Base-by-base conservation (phyloP, 2,113 vertebrate species). In the Gallinago undulata region DNA sequence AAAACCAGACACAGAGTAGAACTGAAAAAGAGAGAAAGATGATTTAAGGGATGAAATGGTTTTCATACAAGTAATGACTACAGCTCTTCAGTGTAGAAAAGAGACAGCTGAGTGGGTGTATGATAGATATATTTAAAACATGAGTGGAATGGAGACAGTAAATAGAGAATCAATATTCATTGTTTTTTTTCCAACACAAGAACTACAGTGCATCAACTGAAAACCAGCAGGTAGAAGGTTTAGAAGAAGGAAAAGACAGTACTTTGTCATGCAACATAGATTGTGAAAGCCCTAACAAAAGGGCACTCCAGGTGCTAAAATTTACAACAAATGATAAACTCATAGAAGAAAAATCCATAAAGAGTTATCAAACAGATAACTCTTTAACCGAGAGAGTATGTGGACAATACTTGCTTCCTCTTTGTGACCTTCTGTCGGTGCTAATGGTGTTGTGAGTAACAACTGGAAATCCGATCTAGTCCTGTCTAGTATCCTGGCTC, bases 121-220 rank as follows among this genome's bases (percentile, higher is more conserved):
- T 66, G 67, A 88, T 9, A 85, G 33, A 92, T 50, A 64, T 76
- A 84, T 93, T 94, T 92, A 92, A 89, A 95, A 62, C 45, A 85
- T 33, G 47, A 85, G 25, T 66, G 33, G 33, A 88, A 86, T 16
- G 7, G 67, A 79, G 59, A 88, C 24, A 77, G 70, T 85, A 93
- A 94, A 90, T 19, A 90, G 21, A 85, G 39, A 91, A 76, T 69
- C 35, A 63, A 53, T 59, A 70, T 70, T 80, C 13, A 39, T 45
- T 68, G n/a, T 13, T 69, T 81, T 39, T 39, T 77, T 76, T 60
- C 48, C 56, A 90, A 48, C 72, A 76, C 47, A 74, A 89, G n/a
- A 30, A 47, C 55, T 81, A 47, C 18, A 66, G 48, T 28, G 21
- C 45, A 19, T 76, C 53, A 79, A 69, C 79, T 48, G 45, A 90